Base-by-base conservation (phyloP, 2,797 vertebrate species). In the Artibeus jamaicensis region DNA sequence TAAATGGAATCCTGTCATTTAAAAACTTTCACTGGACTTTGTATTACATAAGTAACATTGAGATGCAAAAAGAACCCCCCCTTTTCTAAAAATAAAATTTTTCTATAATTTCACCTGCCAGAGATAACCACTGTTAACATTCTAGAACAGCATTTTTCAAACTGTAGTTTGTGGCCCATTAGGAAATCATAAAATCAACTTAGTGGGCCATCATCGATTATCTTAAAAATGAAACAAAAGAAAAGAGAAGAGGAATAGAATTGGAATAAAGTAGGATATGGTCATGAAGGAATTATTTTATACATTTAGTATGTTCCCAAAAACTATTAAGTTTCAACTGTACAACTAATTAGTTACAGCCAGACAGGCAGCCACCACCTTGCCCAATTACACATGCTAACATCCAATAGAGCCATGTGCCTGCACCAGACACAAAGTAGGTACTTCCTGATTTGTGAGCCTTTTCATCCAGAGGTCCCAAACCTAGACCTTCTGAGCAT, bases 61-160 rank as follows among this genome's bases (percentile, higher is more conserved):
- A 92, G 62, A 90, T 81, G 42, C 46, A 88, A 92, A 96, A 71
- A 85, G n/a, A 18, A 76, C n/a, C 0, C 22, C 3, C 44, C 2
- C 8, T 77, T 50, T 42, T 70, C 2, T 46, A 55, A 48, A 50
- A 62, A 85, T 55, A 29, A 78, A 78, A 48, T 39, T 18, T 77
- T 67, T 37, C 29, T 37, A n/a, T 62, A 91, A 73, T 71, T 32
- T 32, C 18, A 88, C 32, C 39, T 84, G 32, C n/a, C 79, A 73
- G 55, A 73, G 37, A 73, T 77, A 87, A 68, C 48, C 50, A 94
- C 44, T 34, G 18, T n/a, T 77, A 90, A 92, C 19, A 90, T 86
- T 96, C 65, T 89, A 89, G 44, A 96, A 68, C 37, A 86, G 9
- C 18, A 44, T 67, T 94, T 94, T 93, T 59, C 65, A 89, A 93